Evolutionary conservation across 2,797 vertebrate genomes (phyloP), one percentile per base, ranked within the genome.

Genomic region (Dipus sagitta): DNA sequence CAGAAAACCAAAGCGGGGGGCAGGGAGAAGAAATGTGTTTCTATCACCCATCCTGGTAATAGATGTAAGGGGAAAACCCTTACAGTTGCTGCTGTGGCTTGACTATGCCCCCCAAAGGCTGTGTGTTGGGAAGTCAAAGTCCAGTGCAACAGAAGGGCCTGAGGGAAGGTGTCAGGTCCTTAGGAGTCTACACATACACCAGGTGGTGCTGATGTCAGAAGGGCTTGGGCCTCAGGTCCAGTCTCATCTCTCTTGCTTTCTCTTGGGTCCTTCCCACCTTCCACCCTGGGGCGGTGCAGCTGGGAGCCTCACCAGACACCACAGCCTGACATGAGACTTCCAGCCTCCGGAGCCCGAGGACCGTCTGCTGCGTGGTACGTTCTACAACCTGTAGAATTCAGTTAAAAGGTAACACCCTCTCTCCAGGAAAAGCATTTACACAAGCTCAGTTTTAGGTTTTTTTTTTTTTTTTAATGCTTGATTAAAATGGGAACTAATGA

Each of bases 11-110:
- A 47, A 47, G 38, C 38, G 47, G 47, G 3, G 47, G 11, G 11
- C 8, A 10, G 11, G 10, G 11, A 47, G 11, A 47, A 47, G 47
- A 10, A 30, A 26, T 17, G 18, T 24, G n/a, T 2, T 75, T 6
- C 13, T 20, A 13, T 10, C 32, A 11, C 0, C 4, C 30, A 20
- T 28, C 17, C 1, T 9, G 13, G 12, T 21, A 70, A n/a, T 21
- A 62, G 70, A 54, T 75, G 30, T 17, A 34, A 64, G 21, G 52
- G 75, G 62, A 81, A 47, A 80, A 24, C 58, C 34, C 23, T n/a
- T 1, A 6, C 0, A 30, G 24, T 34, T 24, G 10, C 24, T 58
- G 18, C 32, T 62, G 32, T 3, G 30, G 64, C n/a, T 24, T 47
- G 65, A 58, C 20, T 60, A 28, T 47, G 67, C 1, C 2, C 7